phyloP scores from a whole-genome alignment of 2,113 vertebrate species.

The Serinus canaria region DNA sequence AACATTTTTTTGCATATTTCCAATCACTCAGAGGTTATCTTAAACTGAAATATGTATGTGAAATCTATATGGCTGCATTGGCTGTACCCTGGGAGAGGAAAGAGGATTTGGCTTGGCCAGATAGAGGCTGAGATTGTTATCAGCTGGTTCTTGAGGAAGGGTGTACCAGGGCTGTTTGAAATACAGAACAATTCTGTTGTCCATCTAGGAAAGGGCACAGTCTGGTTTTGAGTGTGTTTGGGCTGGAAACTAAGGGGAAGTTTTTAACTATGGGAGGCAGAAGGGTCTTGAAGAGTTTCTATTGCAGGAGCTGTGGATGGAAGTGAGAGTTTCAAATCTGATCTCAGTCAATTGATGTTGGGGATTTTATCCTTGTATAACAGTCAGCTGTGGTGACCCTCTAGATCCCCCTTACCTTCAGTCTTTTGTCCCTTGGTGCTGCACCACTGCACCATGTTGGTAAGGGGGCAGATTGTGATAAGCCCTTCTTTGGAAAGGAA shows the following conservation, averaged over 20 bases:
- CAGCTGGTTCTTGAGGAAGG: background rate
- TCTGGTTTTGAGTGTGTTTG: background rate
- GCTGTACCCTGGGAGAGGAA: background rate
- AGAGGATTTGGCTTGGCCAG: background rate
- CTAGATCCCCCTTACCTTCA: background rate
- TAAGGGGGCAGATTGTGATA: background rate
- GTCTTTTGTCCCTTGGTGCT: background rate
- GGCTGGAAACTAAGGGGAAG: background rate
- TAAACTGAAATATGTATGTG: background rate
- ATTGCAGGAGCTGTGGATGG: background rate
- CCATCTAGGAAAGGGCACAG: background rate
- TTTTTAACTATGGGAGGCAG: background rate
- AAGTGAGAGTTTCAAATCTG: background rate
- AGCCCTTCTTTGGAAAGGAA: background rate
- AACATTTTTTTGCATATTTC: background rate
- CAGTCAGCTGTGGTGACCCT: background rate
- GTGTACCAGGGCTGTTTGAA: background rate
- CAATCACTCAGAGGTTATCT: background rate
- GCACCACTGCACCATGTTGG: background rate
- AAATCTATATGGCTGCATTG: background rate
- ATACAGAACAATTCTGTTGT: background rate
- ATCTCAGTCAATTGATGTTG: accelerated
- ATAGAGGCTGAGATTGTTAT: background rate
- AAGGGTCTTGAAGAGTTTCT: background rate
- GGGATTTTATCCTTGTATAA: background rate